Evolutionary conservation across 2,797 vertebrate genomes (phyloP).

Genomic region (Gastrophryne carolinensis): DNA sequence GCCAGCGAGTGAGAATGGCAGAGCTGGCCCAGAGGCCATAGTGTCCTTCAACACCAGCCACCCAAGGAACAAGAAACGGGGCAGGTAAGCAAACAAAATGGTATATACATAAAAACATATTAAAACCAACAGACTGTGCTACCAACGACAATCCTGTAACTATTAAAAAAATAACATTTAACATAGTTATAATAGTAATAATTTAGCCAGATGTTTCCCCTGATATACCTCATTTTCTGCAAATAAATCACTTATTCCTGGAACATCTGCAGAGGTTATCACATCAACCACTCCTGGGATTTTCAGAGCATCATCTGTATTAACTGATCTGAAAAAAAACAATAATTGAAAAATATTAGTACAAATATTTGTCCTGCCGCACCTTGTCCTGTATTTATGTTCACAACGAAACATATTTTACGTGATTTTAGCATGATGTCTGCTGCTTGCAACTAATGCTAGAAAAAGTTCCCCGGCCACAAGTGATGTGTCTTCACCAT

Average conservation of each 20-base stretch:
- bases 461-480: constrained; percentile 72
- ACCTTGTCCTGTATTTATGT: not conserved
- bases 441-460: constrained; percentile 72
- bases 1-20: too few relatives aligned
- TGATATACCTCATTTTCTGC: constrained; percentile 21
- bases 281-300: constrained; percentile 65
- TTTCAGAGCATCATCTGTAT: constrained; percentile 61
- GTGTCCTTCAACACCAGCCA: too few relatives aligned
- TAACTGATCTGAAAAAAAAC: constrained; percentile 60
- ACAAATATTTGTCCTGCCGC: not conserved
- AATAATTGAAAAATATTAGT: not conserved
- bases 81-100: too few relatives aligned
- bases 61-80: too few relatives aligned
- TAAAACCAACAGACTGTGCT: too few relatives aligned
- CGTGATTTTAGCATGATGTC: constrained; percentile 72
- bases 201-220: not conserved
- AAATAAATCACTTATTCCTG: constrained; percentile 61
- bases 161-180: too few relatives aligned
- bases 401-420: constrained; percentile 41
- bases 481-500: constrained; percentile 68
- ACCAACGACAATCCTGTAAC: too few relatives aligned
- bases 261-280: constrained; percentile 65
- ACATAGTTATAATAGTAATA: too few relatives aligned
- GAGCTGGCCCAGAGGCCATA: too few relatives aligned
- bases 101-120: too few relatives aligned